Evolutionary conservation across 1,140 invertebrate species (phyloP), one percentile per base, ranked within the genome.

Genomic region (Achroia grisella): DNA sequence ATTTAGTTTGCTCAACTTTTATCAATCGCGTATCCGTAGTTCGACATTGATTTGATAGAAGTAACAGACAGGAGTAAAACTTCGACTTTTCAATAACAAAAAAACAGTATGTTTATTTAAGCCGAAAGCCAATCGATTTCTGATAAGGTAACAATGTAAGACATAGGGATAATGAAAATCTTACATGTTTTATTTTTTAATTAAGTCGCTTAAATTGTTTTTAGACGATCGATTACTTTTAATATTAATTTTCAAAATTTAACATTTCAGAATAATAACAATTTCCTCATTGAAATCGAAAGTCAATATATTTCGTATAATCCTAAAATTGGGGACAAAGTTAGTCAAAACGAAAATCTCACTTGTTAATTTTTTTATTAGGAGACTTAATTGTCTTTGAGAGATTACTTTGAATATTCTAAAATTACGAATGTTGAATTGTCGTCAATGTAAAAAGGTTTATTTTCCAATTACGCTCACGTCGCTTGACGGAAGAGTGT

Each of bases 391-490:
- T 42, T 37, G 34, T 27, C 11, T 28, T 27, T 17, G 32, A 13
- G 29, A 43, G 34, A 10, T 43, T 29, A 44, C 30, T 28, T 47
- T 44, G 27, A 39, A 33, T 46, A 28, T 46, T 15, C 29, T 39
- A 29, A 47, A 33, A 23, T 28, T 23, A 23, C 17, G 6, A 23
- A 35, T 32, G 3, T 6, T 8, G 10, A 9, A n/a, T 9, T 30
- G 17, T 30, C 31, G 23, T 40, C 9, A 28, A 12, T 13, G 10
- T 8, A 12, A 32, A 27, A 50, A 44, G 44, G 44, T 54, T 57
- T 52, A 55, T 50, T 58, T 62, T 58, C 47, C 54, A 62, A 62
- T 62, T 54, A 62, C 48, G 31, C 37, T 23, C 46, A 48, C 52
- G 55, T 52, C 52, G 11, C 5, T 29, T 29, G 12, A 11, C 28